Evolutionary conservation across 1,140 invertebrate species (phyloP).

Genomic region (Periplaneta americana): DNA sequence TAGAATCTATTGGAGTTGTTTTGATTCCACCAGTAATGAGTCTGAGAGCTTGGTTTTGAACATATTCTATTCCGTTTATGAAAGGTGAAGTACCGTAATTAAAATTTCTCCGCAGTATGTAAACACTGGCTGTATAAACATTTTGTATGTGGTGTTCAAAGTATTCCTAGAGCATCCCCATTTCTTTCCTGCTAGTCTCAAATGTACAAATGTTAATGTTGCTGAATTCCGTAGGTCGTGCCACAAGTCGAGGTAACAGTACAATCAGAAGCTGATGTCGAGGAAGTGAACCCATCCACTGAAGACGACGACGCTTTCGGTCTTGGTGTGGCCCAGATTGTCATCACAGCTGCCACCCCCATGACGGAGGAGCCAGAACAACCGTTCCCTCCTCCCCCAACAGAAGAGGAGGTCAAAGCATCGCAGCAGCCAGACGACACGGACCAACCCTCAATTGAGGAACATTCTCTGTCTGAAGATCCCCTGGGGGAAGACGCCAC

Average conservation of each 20-base stretch:
- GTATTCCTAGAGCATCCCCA: too few relatives aligned
- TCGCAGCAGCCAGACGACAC: neutral
- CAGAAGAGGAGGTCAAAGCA: slow-evolving; percentile 27
- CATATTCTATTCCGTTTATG: too few relatives aligned
- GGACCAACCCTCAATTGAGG: neutral
- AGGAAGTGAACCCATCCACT: neutral
- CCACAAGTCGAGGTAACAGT: neutral
- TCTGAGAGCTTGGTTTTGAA: too few relatives aligned
- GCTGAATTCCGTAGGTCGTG: too few relatives aligned
- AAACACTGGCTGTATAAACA: too few relatives aligned
- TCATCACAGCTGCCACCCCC: slow-evolving; percentile 83
- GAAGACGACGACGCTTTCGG: slow-evolving; percentile 32
- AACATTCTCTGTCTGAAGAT: slow-evolving; percentile 22
- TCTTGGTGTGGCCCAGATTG: slow-evolving; percentile 76
- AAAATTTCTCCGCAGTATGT: too few relatives aligned
- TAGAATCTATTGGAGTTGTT: too few relatives aligned
- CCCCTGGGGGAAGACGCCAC: slow-evolving; percentile 27
- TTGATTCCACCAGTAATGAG: too few relatives aligned
- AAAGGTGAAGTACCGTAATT: too few relatives aligned
- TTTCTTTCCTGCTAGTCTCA: too few relatives aligned
- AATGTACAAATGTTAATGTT: too few relatives aligned
- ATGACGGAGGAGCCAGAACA: slow-evolving; percentile 73
- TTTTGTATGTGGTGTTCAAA: too few relatives aligned
- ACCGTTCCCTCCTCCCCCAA: slow-evolving; percentile 51
- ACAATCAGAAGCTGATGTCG: neutral